Percentiles rank a stretch among this genome's conserved stretches.
Conservation (phyloP, 2,113 vertebrate species). For the Sterrhoptilus dennistouni region DNA sequence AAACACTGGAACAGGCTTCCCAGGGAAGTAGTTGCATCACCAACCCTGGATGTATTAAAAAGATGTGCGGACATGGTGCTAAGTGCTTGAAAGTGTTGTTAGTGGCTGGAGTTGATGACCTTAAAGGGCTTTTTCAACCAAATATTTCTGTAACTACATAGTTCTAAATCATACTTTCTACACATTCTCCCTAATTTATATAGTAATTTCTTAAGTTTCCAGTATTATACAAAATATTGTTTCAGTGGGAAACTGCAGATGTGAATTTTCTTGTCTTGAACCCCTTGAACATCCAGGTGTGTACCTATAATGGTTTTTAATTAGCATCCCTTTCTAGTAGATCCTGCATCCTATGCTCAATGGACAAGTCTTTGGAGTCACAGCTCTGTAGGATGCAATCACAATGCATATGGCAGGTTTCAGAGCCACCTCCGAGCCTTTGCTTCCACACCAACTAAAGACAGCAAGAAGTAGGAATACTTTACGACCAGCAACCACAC, state of each 20-base stretch:
- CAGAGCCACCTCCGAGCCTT: not conserved
- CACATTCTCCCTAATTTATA: not conserved
- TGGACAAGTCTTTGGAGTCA: not conserved
- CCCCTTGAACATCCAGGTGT: not conserved
- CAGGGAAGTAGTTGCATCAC: not conserved
- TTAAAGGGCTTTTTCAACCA: not conserved
- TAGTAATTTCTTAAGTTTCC: not conserved
- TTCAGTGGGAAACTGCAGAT: not conserved
- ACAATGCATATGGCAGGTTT: not conserved
- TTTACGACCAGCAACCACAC: not conserved
- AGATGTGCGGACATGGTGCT: not conserved
- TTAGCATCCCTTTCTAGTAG: not conserved
- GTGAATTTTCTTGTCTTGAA: not conserved
- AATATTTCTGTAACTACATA: not conserved
- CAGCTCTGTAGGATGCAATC: not conserved
- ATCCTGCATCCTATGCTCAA: fast-evolving
- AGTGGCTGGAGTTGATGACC: not conserved
- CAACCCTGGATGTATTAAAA: not conserved
- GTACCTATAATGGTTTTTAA: not conserved
- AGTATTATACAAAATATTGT: not conserved
- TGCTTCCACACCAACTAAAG: not conserved
- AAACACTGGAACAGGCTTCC: not conserved
- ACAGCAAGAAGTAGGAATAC: not conserved
- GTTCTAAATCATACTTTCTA: not conserved
- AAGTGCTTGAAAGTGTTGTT: not conserved